Evolutionary conservation across 2,113 vertebrate genomes (phyloP).

Genomic region (Silurus meridionalis): DNA sequence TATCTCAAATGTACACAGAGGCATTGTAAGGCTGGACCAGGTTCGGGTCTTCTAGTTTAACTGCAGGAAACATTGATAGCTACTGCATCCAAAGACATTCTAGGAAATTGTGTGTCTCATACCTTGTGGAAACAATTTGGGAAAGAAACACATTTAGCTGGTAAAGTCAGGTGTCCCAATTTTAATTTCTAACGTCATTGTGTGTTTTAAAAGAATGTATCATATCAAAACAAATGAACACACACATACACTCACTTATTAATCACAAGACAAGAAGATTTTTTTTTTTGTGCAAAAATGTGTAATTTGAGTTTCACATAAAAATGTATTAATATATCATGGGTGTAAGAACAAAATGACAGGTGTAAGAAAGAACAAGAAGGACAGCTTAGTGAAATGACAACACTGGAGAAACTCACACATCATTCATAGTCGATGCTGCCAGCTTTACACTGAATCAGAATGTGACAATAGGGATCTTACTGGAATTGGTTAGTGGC

Average conservation of each 20-base stretch:
- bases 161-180: no score
- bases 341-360: neutral
- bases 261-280: slow-evolving; percentile 74
- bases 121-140: no score
- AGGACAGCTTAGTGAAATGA: slow-evolving; percentile 13
- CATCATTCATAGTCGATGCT: neutral
- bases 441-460: neutral
- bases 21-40: no score
- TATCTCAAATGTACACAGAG: no score
- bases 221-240: neutral
- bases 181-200: neutral
- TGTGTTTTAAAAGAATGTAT: neutral
- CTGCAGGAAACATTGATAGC: no score
- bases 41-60: no score
- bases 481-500: neutral
- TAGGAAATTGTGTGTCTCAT: no score
- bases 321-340: slow-evolving; percentile 55
- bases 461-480: neutral
- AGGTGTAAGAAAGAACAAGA: slow-evolving; percentile 24
- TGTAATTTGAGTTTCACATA: slow-evolving; percentile 66
- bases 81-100: no score
- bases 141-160: no score
- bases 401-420: neutral
- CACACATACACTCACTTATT: slow-evolving; percentile 50
- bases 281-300: slow-evolving; percentile 67